Evolutionary conservation across 1,140 invertebrate genomes (phyloP).

Genomic region (Gyrodactylus salaris): DNA sequence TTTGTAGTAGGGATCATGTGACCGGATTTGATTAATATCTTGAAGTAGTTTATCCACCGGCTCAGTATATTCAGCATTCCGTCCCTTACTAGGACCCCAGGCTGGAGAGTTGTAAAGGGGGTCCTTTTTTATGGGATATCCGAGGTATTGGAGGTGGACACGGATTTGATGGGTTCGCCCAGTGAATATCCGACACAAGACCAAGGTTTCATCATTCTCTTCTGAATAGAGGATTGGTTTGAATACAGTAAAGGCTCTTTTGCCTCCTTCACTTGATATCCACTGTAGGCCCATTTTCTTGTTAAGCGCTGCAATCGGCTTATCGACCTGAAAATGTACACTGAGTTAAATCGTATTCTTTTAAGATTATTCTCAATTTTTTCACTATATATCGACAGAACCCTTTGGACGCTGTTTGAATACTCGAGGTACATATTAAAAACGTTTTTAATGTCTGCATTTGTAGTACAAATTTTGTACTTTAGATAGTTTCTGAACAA

Average conservation of each 20-base stretch:
- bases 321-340: too few relatives aligned
- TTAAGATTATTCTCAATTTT: too few relatives aligned
- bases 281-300: background rate
- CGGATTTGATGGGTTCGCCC: slow-evolving; percentile 92
- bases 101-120: slow-evolving; percentile 33
- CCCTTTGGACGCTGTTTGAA: too few relatives aligned
- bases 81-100: slow-evolving; percentile 35
- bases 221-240: background rate
- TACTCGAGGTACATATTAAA: too few relatives aligned
- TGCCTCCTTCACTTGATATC: background rate
- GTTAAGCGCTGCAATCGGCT: background rate
- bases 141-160: slow-evolving; percentile 85
- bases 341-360: too few relatives aligned
- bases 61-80: slow-evolving; percentile 26
- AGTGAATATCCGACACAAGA: slow-evolving; percentile 24
- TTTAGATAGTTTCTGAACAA: too few relatives aligned
- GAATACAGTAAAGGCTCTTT: background rate
- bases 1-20: background rate
- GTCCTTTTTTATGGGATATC: slow-evolving; percentile 85
- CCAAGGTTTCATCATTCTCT: background rate
- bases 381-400: too few relatives aligned
- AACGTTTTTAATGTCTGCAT: too few relatives aligned
- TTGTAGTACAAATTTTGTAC: too few relatives aligned
- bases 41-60: background rate
- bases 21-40: background rate